Evolutionary conservation across 2,888 invertebrate genomes (phyloP).

Genomic region (Metacarcinus magister): DNA sequence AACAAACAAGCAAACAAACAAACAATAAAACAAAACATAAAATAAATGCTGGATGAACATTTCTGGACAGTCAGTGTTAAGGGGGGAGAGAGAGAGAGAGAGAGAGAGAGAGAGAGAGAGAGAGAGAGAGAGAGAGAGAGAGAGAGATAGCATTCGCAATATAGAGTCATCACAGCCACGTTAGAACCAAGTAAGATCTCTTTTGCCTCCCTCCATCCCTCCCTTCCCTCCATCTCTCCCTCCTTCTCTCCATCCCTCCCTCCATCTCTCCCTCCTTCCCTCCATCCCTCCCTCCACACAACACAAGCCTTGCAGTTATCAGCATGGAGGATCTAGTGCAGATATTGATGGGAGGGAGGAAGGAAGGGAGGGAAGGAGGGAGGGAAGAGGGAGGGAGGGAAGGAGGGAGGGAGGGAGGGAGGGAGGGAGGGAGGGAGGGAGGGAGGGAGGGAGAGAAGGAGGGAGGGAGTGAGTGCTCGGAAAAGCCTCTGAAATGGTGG

Average conservation of each 20-base stretch:
- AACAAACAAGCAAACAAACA: background rate
- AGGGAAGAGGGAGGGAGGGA: background rate
- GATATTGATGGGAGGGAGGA: constrained; percentile 12
- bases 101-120: constrained; percentile 26
- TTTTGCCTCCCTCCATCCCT: too few relatives aligned
- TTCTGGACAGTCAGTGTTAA: background rate
- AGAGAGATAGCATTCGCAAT: background rate
- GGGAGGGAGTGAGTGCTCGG: background rate
- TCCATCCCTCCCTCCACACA: too few relatives aligned
- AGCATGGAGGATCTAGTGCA: constrained; percentile 21
- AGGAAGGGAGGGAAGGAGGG: background rate
- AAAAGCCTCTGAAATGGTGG: background rate
- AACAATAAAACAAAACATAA: too few relatives aligned
- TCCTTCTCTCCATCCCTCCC: background rate
- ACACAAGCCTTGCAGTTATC: background rate
- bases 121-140: constrained; percentile 26
- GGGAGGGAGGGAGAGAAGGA: background rate
- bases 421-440: background rate
- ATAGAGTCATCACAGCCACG: background rate
- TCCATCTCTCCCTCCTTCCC: background rate
- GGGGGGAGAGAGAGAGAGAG: constrained; percentile 11
- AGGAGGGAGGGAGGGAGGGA: background rate
- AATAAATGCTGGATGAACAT: too few relatives aligned
- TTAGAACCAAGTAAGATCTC: background rate
- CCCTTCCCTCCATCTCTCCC: too few relatives aligned